Conservation (phyloP, 2,113 vertebrate genomes). For the Pavo muticus region DNA sequence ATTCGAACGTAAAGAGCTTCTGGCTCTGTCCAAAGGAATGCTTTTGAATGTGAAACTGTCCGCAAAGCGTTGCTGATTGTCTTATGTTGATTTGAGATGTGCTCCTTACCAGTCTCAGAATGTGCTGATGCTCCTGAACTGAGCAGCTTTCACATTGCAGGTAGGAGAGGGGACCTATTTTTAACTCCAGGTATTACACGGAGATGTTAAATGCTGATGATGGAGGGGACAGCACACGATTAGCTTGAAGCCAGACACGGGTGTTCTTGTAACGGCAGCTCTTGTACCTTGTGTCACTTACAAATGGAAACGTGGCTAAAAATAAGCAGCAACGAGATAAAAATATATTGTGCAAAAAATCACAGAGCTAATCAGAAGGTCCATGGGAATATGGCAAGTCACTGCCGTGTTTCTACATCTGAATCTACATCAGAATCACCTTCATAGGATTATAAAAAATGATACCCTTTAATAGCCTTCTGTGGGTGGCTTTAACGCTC, state of each 20-base stretch:
- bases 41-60: too few species aligned
- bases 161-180: not conserved
- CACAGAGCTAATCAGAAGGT: not conserved
- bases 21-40: too few species aligned
- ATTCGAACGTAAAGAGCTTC: too few species aligned
- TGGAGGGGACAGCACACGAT: not conserved
- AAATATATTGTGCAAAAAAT: not conserved
- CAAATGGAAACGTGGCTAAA: not conserved
- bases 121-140: not conserved
- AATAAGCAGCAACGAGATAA: not conserved
- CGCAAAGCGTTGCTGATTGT: not conserved
- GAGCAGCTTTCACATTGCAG: not conserved
- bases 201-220: not conserved
- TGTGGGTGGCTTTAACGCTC: not conserved
- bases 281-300: not conserved
- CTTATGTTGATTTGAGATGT: not conserved
- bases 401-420: not conserved
- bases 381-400: not conserved
- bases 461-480: accelerated
- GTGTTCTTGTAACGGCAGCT: not conserved
- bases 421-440: not conserved
- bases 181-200: slow-evolving; percentile 19
- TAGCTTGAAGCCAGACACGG: slow-evolving; percentile 4
- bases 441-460: not conserved
- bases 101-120: not conserved